Conservation (phyloP, 2,888 invertebrate genomes). For the Melolontha melolontha region DNA sequence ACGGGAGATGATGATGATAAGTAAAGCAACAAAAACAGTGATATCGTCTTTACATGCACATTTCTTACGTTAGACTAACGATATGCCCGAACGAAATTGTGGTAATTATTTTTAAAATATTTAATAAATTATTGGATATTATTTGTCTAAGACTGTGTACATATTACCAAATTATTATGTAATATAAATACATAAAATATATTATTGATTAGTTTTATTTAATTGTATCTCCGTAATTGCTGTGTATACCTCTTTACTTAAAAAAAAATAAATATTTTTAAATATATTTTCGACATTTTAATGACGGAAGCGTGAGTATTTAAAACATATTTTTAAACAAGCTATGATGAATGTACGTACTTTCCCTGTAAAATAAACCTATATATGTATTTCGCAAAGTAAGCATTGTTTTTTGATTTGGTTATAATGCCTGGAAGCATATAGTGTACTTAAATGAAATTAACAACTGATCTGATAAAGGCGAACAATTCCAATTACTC, state of each 20-base stretch:
- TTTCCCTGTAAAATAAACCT: too few species aligned
- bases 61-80: slow-evolving; percentile 5
- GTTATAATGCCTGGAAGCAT: slow-evolving; percentile 1
- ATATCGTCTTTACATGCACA: slow-evolving; percentile 12
- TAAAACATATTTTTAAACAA: too few species aligned
- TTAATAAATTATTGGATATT: slow-evolving; percentile 41
- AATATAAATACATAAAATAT: slow-evolving; percentile 35
- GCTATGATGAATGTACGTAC: too few species aligned
- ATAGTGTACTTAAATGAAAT: slow-evolving; percentile 4
- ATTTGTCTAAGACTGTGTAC: slow-evolving; percentile 46
- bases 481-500: slow-evolving; percentile 5
- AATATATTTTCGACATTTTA: slow-evolving; percentile 6
- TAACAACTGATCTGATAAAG: background rate
- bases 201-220: slow-evolving; percentile 31
- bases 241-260: slow-evolving; percentile 34
- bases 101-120: slow-evolving; percentile 35
- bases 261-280: background rate
- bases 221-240: slow-evolving; percentile 26
- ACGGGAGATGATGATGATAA: background rate
- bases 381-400: too few species aligned
- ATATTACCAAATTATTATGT: slow-evolving; percentile 45
- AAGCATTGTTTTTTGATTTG: background rate
- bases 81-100: slow-evolving; percentile 11
- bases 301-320: background rate
- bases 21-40: slow-evolving; percentile 16